Percentiles rank a stretch among this genome's conserved stretches.
Conservation (phyloP, 2,888 invertebrate species). For the Tortricodes alternella region DNA sequence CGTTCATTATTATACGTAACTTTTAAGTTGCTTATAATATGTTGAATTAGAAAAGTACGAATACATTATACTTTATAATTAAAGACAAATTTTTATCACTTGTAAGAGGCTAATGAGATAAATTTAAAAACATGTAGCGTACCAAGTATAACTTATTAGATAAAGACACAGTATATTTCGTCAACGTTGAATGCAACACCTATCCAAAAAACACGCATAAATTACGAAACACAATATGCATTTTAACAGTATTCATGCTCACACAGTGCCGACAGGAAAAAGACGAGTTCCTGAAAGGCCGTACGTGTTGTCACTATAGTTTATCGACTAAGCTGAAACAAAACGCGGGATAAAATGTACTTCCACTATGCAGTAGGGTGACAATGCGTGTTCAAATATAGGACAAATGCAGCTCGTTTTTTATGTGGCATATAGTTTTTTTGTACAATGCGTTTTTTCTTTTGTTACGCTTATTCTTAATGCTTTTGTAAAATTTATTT, state of each 20-base stretch:
- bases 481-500: not conserved
- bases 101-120: no score
- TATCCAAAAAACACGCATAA: constrained; percentile 22
- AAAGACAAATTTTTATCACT: no score
- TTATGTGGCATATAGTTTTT: constrained; percentile 17
- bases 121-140: no score
- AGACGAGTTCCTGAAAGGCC: constrained; percentile 21
- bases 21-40: no score
- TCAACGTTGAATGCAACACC: constrained; percentile 5
- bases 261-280: constrained; percentile 23
- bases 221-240: constrained; percentile 17
- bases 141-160: no score
- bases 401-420: constrained; percentile 21
- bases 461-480: not conserved
- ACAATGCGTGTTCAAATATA: constrained; percentile 25
- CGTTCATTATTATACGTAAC: no score
- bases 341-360: constrained; percentile 28
- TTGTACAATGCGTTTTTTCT: constrained; percentile 2
- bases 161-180: not conserved
- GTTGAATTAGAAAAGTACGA: no score
- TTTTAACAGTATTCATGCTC: constrained; percentile 25
- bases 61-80: no score
- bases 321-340: constrained; percentile 29
- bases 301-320: constrained; percentile 27
- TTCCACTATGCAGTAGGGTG: constrained; percentile 29